Percentiles rank a stretch among this genome's conserved stretches.
These are phyloP conservation scores for Coregonus sp. DNA, from an alignment of 2,797 vertebrate species.

Conservation along the genomic window DNA sequence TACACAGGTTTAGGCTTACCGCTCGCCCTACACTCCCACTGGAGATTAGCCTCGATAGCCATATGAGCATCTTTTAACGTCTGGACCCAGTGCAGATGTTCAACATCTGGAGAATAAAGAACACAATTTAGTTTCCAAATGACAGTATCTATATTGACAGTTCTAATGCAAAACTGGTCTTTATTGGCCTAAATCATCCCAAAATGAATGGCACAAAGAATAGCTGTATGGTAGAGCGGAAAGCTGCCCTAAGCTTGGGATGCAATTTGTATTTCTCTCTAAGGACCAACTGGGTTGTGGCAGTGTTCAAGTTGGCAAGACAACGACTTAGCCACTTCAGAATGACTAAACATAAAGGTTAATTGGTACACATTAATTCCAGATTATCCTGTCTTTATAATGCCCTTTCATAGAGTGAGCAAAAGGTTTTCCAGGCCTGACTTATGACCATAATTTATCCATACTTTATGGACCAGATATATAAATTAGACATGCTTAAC, in stretches of 20 bases:
- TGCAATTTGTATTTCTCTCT: slow-evolving; percentile 23
- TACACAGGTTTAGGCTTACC: slow-evolving; percentile 82
- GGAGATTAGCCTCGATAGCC: slow-evolving; percentile 81
- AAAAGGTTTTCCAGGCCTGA: slow-evolving; percentile 36
- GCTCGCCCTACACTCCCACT: slow-evolving; percentile 86
- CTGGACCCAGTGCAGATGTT: slow-evolving; percentile 84
- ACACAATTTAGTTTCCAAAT: background rate
- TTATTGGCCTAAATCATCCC: background rate
- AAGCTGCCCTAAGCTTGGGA: slow-evolving; percentile 14
- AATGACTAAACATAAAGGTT: slow-evolving; percentile 42
- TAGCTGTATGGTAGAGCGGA: background rate
- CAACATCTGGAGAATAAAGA: slow-evolving; percentile 65
- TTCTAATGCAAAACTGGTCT: background rate
- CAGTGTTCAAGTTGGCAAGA: background rate
- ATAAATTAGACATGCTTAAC: slow-evolving; percentile 54
- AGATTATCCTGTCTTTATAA: slow-evolving; percentile 39
- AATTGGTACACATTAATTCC: slow-evolving; percentile 47
- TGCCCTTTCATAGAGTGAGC: slow-evolving; percentile 31
- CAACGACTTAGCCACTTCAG: slow-evolving; percentile 21
- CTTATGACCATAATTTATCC: slow-evolving; percentile 22
- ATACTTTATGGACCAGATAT: slow-evolving; percentile 39
- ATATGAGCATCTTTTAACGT: slow-evolving; percentile 82
- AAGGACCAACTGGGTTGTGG: slow-evolving; percentile 9
- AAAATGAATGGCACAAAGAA: slow-evolving; percentile 8
- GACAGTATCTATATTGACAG: background rate